Percentiles rank a stretch among this genome's conserved stretches.
Conservation (phyloP, 2,113 vertebrate genomes). For the Seriola aureovittata region DNA sequence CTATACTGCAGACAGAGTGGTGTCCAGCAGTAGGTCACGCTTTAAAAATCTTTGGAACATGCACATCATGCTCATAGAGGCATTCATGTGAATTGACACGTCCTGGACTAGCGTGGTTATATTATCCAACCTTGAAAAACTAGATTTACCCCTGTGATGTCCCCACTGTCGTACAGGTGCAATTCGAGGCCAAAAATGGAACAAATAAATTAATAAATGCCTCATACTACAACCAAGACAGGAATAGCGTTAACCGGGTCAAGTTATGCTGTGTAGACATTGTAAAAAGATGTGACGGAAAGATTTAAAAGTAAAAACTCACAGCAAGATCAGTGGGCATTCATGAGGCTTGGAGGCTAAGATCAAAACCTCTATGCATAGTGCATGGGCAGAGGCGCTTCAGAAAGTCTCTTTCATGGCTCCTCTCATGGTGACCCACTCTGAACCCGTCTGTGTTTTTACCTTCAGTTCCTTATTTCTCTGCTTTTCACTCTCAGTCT, state of each 20-base stretch:
- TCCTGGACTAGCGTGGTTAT: background rate
- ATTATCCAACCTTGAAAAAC: background rate
- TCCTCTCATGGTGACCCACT: constrained; percentile 37
- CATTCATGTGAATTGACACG: constrained; percentile 1
- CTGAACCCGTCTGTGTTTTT: constrained; percentile 25
- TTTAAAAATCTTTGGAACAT: background rate
- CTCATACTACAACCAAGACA: constrained; percentile 27
- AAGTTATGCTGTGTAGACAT: constrained; percentile 43
- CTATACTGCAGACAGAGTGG: background rate
- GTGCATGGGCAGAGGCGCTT: constrained; percentile 28
- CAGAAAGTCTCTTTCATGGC: constrained; percentile 62
- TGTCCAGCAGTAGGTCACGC: background rate
- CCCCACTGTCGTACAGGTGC: constrained; percentile 6
- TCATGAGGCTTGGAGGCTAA: constrained; percentile 43
- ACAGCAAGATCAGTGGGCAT: constrained; percentile 38
- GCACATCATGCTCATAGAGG: background rate
- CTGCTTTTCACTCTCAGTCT: constrained; percentile 27
- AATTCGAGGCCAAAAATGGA: constrained; percentile 21
- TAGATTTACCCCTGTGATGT: background rate
- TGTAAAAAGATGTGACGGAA: constrained; percentile 53
- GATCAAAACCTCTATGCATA: constrained; percentile 60
- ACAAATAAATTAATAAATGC: constrained; percentile 35
- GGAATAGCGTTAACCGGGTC: constrained; percentile 51
- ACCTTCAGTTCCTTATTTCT: constrained; percentile 16
- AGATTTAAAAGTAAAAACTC: constrained; percentile 48